phyloP scores from a whole-genome alignment of 2,113 vertebrate genomes.

The Psilopsiagon aymara region DNA sequence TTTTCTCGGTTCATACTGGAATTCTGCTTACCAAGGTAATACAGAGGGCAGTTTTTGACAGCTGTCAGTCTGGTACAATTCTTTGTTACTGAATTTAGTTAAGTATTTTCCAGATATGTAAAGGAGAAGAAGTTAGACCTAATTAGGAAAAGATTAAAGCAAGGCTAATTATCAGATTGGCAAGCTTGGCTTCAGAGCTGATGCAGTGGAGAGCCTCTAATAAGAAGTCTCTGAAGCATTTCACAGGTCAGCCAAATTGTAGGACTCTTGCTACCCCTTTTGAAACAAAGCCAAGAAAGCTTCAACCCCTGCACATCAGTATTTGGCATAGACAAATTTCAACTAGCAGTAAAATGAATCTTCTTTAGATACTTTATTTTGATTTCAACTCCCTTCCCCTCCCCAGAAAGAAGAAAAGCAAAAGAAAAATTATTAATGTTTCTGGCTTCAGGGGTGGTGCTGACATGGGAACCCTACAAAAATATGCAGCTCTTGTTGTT shows the following conservation, averaged over 20 bases:
- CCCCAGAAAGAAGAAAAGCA: background rate
- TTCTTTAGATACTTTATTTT: constrained; percentile 2
- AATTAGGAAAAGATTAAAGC: constrained; percentile 16
- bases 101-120: constrained; percentile 37
- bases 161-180: background rate
- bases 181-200: background rate
- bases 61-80: background rate
- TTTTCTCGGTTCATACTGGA: background rate
- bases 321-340: background rate
- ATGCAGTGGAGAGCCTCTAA: background rate
- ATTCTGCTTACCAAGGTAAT: background rate
- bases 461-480: constrained; percentile 37
- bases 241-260: background rate
- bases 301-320: background rate
- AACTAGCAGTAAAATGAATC: background rate
- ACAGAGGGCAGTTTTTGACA: background rate
- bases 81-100: constrained; percentile 6
- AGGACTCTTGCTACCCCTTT: background rate
- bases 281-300: background rate
- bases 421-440: constrained; percentile 6
- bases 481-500: constrained; percentile 14
- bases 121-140: constrained; percentile 31
- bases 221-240: background rate
- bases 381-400: background rate
- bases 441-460: constrained; percentile 18